phyloP scores from a whole-genome alignment of 1,140 invertebrate species.

The Cheumatopsyche charites region DNA sequence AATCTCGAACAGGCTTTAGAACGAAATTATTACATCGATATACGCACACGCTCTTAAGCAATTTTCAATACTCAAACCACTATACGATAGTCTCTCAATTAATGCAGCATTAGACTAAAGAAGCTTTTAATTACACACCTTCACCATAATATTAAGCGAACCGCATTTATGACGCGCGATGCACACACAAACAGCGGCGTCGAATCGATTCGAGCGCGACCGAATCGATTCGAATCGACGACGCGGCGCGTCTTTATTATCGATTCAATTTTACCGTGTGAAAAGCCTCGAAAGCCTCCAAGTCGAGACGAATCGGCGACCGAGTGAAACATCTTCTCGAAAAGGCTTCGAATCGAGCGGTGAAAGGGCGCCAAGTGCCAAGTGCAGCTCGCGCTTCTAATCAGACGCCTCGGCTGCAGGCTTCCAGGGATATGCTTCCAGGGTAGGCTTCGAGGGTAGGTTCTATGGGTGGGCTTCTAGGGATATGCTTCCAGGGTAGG shows the following conservation, averaged over 20 bases:
- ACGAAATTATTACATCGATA: too few relatives aligned
- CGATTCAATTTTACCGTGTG: constrained; percentile 26
- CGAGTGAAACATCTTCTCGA: neutral
- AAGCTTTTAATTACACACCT: too few relatives aligned
- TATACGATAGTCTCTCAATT: too few relatives aligned
- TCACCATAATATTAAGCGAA: neutral
- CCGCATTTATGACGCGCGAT: neutral
- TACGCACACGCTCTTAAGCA: too few relatives aligned
- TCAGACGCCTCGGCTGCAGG: neutral
- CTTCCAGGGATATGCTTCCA: too few relatives aligned
- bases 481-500: too few relatives aligned
- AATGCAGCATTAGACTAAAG: too few relatives aligned
- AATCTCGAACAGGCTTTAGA: too few relatives aligned
- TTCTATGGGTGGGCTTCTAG: constrained; percentile 8
- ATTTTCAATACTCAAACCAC: too few relatives aligned
- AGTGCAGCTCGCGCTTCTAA: constrained; percentile 18
- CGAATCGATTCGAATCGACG: constrained; percentile 36
- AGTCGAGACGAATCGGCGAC: neutral
- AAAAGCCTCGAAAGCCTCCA: constrained; percentile 1
- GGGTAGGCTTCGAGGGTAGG: constrained; percentile 2
- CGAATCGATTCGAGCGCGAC: constrained; percentile 33
- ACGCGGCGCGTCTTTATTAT: constrained; percentile 13
- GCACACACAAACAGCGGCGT: constrained; percentile 1
- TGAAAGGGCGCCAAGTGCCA: constrained; percentile 21
- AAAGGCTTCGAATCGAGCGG: neutral